Conservation (phyloP, 2,888 invertebrate genomes). For the Agelastica alni region DNA sequence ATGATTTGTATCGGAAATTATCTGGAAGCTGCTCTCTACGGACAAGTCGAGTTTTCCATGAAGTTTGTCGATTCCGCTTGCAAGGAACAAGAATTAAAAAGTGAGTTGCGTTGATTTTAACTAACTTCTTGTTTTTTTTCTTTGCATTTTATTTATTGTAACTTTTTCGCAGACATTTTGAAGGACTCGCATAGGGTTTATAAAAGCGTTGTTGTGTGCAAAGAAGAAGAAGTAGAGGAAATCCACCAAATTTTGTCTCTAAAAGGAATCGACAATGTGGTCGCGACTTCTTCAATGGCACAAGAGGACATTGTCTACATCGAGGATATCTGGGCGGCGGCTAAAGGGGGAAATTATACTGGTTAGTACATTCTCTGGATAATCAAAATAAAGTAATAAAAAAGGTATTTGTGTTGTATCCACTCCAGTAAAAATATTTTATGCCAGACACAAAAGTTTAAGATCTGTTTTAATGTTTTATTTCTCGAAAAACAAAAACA, state of each 20-base stretch:
- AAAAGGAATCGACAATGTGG: conserved; percentile 37
- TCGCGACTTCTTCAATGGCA: conserved; percentile 43
- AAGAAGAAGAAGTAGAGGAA: conserved; percentile 61
- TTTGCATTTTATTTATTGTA: background rate
- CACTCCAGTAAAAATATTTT: no score
- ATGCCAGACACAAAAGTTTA: no score
- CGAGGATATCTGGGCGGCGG: conserved; percentile 48
- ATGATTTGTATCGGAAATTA: conserved; percentile 72
- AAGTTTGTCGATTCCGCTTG: conserved; percentile 48
- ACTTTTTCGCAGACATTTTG: conserved; percentile 55
- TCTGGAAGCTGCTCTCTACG: conserved; percentile 76
- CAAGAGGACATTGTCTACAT: conserved; percentile 36
- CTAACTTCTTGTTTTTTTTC: background rate
- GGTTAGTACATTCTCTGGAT: no score
- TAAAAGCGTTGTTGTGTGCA: conserved; percentile 68
- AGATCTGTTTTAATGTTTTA: no score
- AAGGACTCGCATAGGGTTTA: conserved; percentile 55
- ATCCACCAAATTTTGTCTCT: conserved; percentile 40
- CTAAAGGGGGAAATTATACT: conserved; percentile 51
- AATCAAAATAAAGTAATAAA: no score
- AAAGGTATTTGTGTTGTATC: no score
- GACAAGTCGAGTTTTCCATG: conserved; percentile 59
- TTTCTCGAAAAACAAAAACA: no score
- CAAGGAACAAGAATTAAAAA: conserved; percentile 56
- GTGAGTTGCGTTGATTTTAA: conserved; percentile 39